phyloP scores from a whole-genome alignment of 2,797 vertebrate species.

The Scyliorhinus canicula region DNA sequence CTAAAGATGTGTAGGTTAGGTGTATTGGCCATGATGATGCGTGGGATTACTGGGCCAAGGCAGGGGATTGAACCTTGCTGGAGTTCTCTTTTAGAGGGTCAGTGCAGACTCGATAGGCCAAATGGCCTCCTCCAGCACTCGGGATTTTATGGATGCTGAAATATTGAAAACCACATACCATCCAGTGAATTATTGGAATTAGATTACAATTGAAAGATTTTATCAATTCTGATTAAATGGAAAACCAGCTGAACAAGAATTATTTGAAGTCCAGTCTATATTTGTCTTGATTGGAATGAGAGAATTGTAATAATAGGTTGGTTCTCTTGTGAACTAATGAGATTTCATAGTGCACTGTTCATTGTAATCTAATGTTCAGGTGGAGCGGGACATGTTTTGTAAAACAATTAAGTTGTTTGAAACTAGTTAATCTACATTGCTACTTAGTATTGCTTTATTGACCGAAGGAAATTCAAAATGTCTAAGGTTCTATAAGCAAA shows the following conservation, averaged over 20 bases:
- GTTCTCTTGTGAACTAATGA: background rate
- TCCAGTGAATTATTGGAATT: background rate
- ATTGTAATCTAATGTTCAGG: background rate
- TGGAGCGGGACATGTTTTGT: background rate
- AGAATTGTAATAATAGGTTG: background rate
- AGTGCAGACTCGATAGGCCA: no score
- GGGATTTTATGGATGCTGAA: no score
- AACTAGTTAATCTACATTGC: background rate
- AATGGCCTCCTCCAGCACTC: no score
- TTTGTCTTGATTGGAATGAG: background rate
- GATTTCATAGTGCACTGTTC: background rate
- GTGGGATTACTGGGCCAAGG: no score
- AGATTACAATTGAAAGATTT: background rate
- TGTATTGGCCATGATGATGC: no score
- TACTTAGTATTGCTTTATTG: background rate
- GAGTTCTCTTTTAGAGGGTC: no score
- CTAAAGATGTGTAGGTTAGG: no score
- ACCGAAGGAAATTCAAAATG: background rate
- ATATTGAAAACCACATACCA: slow-evolving; percentile 17
- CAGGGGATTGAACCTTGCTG: no score
- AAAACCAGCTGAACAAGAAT: background rate
- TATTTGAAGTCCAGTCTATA: background rate
- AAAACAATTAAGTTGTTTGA: background rate
- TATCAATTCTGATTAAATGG: background rate
- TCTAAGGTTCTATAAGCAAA: background rate